Evolutionary conservation across 2,888 invertebrate species (phyloP).

Genomic region (Diploptera punctata): DNA sequence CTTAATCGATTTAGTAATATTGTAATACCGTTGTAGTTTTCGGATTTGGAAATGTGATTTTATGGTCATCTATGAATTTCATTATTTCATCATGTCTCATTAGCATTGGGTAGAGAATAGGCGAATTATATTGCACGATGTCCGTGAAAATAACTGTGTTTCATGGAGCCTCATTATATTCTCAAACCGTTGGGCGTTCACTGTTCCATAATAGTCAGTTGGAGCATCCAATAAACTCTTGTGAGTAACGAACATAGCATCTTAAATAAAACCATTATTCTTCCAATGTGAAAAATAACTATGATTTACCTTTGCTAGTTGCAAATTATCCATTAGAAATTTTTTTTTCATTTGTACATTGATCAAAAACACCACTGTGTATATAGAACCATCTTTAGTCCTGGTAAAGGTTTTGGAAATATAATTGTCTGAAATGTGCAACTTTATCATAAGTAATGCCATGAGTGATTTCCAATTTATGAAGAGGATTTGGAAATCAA

Average conservation of each 20-base stretch:
- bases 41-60: too few species aligned
- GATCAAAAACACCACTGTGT: too few species aligned
- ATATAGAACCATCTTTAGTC: too few species aligned
- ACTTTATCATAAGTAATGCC: too few species aligned
- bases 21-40: background rate
- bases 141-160: background rate
- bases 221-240: background rate
- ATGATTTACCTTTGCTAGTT: background rate
- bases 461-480: too few species aligned
- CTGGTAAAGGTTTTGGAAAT: too few species aligned
- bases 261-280: background rate
- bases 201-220: background rate
- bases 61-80: background rate
- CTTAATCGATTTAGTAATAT: too few species aligned
- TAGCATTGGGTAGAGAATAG: background rate
- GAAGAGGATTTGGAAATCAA: too few species aligned
- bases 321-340: background rate
- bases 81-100: background rate
- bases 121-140: background rate
- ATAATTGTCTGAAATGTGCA: too few species aligned
- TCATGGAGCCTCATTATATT: background rate
- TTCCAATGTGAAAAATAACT: background rate
- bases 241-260: background rate
- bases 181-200: background rate
- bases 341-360: too few species aligned